Percentiles rank a stretch among this genome's conserved stretches.
Evolutionary conservation across 2,888 invertebrate genomes (phyloP).

Genomic region (Lacanobia wlatinum): DNA sequence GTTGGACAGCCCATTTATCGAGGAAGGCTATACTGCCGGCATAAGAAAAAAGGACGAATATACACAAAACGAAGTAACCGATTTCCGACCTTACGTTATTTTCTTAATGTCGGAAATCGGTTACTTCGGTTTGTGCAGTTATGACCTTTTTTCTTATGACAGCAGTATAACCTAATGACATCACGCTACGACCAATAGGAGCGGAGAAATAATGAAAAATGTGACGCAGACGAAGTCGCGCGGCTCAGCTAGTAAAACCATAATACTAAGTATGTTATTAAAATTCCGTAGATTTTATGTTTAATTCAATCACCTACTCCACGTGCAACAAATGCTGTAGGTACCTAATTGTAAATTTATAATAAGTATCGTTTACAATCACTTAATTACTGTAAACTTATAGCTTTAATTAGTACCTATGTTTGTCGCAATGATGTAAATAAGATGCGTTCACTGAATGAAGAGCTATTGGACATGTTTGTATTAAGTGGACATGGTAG

Average conservation of each 20-base stretch:
- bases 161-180: too few relatives aligned
- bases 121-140: too few relatives aligned
- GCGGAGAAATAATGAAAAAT: too few relatives aligned
- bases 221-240: too few relatives aligned
- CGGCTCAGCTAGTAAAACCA: not conserved
- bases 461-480: not conserved
- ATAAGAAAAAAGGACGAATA: too few relatives aligned
- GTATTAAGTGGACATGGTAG: not conserved
- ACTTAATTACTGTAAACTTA: not conserved
- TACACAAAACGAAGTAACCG: too few relatives aligned
- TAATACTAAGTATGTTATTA: not conserved
- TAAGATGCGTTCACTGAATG: not conserved
- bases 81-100: too few relatives aligned
- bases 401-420: constrained; percentile 5
- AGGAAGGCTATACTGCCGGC: too few relatives aligned
- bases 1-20: too few relatives aligned
- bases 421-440: not conserved
- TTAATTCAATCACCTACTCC: not conserved
- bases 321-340: constrained; percentile 11
- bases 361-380: constrained; percentile 1
- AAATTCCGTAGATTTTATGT: not conserved
- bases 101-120: too few relatives aligned
- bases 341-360: not conserved
- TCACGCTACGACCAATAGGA: too few relatives aligned
- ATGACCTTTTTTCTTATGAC: too few relatives aligned